Conservation (phyloP, 2,797 vertebrate genomes). For the Aulostomus chinensis region DNA sequence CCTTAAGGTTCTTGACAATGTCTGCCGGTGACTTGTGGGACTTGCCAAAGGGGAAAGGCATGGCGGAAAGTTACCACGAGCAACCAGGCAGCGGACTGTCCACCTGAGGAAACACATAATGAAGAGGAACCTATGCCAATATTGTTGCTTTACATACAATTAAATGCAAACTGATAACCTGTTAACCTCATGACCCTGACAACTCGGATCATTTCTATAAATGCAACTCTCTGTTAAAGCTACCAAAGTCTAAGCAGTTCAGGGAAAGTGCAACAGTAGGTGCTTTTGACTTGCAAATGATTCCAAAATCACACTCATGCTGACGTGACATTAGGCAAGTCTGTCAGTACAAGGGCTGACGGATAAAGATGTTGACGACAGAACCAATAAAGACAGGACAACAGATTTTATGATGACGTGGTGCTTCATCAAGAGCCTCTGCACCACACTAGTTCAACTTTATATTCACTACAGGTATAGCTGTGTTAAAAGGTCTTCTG, state of each 20-base stretch:
- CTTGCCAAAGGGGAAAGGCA: conserved; percentile 98
- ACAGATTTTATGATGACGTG: too few species aligned
- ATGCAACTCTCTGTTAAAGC: not conserved
- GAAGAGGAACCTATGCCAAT: too few species aligned
- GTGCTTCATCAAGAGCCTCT: not conserved
- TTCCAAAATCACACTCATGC: conserved; percentile 1
- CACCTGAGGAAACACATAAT: too few species aligned
- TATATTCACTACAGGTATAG: too few species aligned
- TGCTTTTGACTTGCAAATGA: conserved; percentile 3
- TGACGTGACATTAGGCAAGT: conserved; percentile 12
- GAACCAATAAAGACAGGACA: not conserved
- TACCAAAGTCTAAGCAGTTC: not conserved
- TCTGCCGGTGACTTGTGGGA: conserved; percentile 98
- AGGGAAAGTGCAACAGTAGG: not conserved
- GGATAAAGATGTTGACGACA: conserved; percentile 1
- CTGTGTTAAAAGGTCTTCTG: too few species aligned
- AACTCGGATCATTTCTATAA: too few species aligned
- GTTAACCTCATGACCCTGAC: too few species aligned
- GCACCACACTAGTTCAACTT: too few species aligned
- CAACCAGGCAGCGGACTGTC: conserved; percentile 68
- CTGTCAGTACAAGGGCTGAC: not conserved
- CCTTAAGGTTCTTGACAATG: conserved; percentile 97
- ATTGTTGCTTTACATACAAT: not conserved
- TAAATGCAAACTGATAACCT: not conserved
- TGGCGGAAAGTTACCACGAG: conserved; percentile 81